These are phyloP conservation scores for Xiphophorus maculatus DNA, from an alignment of 2,113 vertebrate species.

Conservation along the genomic window DNA sequence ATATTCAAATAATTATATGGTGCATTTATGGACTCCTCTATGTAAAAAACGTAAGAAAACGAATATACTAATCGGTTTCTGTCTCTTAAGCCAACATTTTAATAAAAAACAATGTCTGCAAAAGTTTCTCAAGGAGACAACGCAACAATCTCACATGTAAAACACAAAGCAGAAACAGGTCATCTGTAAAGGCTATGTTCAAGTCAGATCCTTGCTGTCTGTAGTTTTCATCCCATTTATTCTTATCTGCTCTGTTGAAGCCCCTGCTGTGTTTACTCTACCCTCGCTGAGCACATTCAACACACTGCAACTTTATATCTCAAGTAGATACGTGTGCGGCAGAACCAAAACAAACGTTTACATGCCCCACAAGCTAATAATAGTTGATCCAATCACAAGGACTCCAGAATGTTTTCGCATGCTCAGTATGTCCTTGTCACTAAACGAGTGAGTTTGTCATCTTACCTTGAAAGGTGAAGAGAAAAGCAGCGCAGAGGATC, in stretches of 20 bases:
- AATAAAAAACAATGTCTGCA: not conserved
- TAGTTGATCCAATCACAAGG: not conserved
- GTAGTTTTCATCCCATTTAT: not conserved
- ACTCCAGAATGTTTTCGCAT: not conserved
- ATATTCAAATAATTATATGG: not conserved
- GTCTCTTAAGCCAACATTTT: not conserved
- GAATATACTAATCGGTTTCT: not conserved
- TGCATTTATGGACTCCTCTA: not conserved
- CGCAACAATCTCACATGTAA: not conserved
- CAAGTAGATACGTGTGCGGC: constrained; percentile 15
- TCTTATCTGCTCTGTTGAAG: not conserved
- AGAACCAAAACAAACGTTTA: not conserved
- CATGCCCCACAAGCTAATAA: not conserved
- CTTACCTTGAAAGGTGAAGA: constrained; percentile 67
- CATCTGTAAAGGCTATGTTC: not conserved
- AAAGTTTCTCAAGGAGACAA: not conserved
- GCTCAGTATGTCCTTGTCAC: not conserved
- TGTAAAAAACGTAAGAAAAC: not conserved
- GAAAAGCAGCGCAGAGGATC: constrained; percentile 56
- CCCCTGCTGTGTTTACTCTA: not conserved
- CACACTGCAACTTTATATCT: constrained; percentile 15
- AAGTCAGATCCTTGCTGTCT: not conserved
- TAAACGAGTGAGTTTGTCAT: not conserved
- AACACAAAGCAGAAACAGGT: not conserved
- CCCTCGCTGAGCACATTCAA: not conserved